These are phyloP conservation scores for Apotomis turbidana DNA, from an alignment of 2,888 invertebrate genomes.

Conservation along the genomic window DNA sequence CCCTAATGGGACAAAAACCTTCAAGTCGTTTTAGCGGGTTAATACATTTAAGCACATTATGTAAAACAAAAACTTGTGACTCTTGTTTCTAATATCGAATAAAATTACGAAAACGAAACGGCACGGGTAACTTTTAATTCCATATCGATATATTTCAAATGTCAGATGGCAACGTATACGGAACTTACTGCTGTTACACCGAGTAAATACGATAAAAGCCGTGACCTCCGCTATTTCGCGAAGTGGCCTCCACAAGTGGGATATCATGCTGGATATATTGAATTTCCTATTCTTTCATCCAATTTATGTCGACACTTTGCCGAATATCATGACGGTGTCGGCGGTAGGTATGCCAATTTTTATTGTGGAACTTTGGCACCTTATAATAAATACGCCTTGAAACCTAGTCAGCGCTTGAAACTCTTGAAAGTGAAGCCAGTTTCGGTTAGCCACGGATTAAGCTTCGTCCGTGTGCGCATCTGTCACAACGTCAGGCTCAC, in stretches of 20 bases:
- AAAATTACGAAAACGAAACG: neutral
- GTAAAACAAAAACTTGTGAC: no score
- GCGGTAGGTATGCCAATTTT: neutral
- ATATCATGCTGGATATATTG: constrained; percentile 8
- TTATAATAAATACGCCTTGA: no score
- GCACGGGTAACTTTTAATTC: neutral
- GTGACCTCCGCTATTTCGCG: neutral
- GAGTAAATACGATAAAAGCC: neutral
- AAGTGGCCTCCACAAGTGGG: neutral
- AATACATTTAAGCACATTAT: no score
- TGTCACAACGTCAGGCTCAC: no score
- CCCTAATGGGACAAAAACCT: no score
- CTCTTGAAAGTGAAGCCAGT: no score
- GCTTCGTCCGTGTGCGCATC: no score
- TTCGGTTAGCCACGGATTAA: no score
- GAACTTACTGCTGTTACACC: neutral
- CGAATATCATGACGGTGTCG: neutral
- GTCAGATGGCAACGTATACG: no score
- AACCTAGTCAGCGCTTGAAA: no score
- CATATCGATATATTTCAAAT: no score
- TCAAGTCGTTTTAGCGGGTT: no score
- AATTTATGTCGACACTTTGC: constrained; percentile 5
- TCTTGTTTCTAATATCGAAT: neutral
- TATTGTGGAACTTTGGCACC: neutral
- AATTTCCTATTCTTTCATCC: constrained; percentile 5